Evolutionary conservation across 2,113 vertebrate species (phyloP).

Genomic region (Syngnathus scovelli): DNA sequence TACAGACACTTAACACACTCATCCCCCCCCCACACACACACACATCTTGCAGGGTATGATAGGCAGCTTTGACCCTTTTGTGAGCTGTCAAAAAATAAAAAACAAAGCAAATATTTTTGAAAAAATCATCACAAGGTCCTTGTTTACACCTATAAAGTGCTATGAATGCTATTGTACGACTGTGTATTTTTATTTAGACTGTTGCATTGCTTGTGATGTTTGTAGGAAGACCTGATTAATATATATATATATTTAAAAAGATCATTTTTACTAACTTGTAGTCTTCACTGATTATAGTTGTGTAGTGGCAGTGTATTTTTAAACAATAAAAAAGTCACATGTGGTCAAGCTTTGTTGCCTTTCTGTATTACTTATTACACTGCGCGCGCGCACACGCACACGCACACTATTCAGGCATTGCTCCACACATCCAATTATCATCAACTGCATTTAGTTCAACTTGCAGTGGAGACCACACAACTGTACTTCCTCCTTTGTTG

Average conservation of each 20-base stretch:
- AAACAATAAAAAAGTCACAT: slow-evolving; percentile 68
- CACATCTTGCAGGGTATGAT: neutral
- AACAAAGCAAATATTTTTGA: neutral
- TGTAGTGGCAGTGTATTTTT: slow-evolving; percentile 62
- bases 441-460: neutral
- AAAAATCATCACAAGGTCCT: slow-evolving; percentile 22
- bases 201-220: slow-evolving; percentile 54
- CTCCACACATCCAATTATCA: neutral
- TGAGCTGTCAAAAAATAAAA: slow-evolving; percentile 5
- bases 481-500: neutral
- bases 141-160: slow-evolving; percentile 37
- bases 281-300: slow-evolving; percentile 69
- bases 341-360: slow-evolving; percentile 56
- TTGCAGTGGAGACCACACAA: neutral
- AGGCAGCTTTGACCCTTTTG: slow-evolving; percentile 50
- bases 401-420: neutral
- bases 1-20: neutral
- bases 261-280: slow-evolving; percentile 69
- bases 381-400: neutral
- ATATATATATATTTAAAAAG: slow-evolving; percentile 48
- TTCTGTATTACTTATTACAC: slow-evolving; percentile 23
- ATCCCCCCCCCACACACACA: neutral
- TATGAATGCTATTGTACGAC: slow-evolving; percentile 37
- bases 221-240: slow-evolving; percentile 62
- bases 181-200: slow-evolving; percentile 48